These are phyloP conservation scores for Nymphalis polychloros DNA, from an alignment of 2,888 invertebrate genomes.

Conservation along the genomic window DNA sequence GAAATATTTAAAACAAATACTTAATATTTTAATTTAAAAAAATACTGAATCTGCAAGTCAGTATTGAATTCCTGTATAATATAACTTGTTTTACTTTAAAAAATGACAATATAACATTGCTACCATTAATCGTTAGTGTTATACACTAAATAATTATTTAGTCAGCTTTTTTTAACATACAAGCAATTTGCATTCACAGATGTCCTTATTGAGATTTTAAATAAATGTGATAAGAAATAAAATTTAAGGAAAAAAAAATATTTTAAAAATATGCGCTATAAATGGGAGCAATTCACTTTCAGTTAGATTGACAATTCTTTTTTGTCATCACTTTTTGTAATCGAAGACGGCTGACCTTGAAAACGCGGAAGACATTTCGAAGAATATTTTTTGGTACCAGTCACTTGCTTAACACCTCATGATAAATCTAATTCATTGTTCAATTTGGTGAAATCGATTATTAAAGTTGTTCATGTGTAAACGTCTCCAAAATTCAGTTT, in stretches of 20 bases:
- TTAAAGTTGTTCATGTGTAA: slow-evolving; percentile 33
- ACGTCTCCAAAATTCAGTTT: slow-evolving; percentile 20
- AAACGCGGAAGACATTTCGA: slow-evolving; percentile 62
- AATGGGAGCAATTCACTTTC: slow-evolving; percentile 45
- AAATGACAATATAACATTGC: too few species aligned
- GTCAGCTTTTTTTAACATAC: too few species aligned
- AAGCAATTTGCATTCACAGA: too few species aligned
- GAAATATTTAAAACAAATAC: too few species aligned
- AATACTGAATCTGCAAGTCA: too few species aligned
- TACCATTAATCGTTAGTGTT: too few species aligned
- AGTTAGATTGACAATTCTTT: slow-evolving; percentile 54
- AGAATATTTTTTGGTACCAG: slow-evolving; percentile 51
- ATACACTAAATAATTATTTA: too few species aligned
- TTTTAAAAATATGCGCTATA: slow-evolving; percentile 22
- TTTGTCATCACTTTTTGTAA: slow-evolving; percentile 51
- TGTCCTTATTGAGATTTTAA: background rate
- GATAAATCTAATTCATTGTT: slow-evolving; percentile 35
- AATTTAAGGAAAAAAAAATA: slow-evolving; percentile 16
- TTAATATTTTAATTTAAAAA: too few species aligned
- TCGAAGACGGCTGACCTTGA: slow-evolving; percentile 56
- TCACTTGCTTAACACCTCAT: slow-evolving; percentile 34
- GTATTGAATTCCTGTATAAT: too few species aligned
- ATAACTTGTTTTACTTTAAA: too few species aligned
- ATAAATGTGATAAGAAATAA: slow-evolving; percentile 15
- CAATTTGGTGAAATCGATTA: slow-evolving; percentile 35